Evolutionary conservation across 2,113 vertebrate species (phyloP).

Genomic region (Bujurquina vittata): DNA sequence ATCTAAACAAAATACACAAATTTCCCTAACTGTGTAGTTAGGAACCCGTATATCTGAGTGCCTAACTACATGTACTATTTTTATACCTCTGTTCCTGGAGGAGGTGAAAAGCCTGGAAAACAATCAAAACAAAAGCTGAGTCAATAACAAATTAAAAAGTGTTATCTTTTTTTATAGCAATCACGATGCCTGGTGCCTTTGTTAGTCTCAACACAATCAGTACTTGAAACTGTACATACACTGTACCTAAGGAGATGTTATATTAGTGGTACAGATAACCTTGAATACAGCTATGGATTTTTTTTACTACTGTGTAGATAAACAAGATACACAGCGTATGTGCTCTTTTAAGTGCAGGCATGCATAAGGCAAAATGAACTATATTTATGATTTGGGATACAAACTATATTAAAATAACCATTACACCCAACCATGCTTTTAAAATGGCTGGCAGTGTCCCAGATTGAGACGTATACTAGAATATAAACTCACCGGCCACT

Average conservation of each 20-base stretch:
- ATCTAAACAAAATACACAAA: not conserved
- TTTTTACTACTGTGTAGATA: not conserved
- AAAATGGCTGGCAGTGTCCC: not conserved
- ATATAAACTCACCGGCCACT: not conserved
- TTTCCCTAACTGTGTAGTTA: not conserved
- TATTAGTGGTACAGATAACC: not conserved
- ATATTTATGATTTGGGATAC: not conserved
- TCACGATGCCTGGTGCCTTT: slow-evolving; percentile 25
- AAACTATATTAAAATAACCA: not conserved
- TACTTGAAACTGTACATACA: slow-evolving; percentile 32
- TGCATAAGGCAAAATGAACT: not conserved
- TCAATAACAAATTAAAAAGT: slow-evolving; percentile 78
- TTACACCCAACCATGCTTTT: not conserved
- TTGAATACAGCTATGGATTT: not conserved
- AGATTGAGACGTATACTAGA: not conserved
- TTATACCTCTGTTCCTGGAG: slow-evolving; percentile 20
- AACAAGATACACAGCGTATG: not conserved
- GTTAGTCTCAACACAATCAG: slow-evolving; percentile 72
- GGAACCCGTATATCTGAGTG: not conserved
- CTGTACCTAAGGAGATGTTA: not conserved
- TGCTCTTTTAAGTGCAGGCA: not conserved
- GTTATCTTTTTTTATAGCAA: slow-evolving; percentile 57
- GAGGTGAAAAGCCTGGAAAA: slow-evolving; percentile 28
- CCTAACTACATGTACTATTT: slow-evolving; percentile 38
- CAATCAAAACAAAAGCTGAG: slow-evolving; percentile 49